Conservation (phyloP, 2,888 invertebrate species). For the Elysia crispata region DNA sequence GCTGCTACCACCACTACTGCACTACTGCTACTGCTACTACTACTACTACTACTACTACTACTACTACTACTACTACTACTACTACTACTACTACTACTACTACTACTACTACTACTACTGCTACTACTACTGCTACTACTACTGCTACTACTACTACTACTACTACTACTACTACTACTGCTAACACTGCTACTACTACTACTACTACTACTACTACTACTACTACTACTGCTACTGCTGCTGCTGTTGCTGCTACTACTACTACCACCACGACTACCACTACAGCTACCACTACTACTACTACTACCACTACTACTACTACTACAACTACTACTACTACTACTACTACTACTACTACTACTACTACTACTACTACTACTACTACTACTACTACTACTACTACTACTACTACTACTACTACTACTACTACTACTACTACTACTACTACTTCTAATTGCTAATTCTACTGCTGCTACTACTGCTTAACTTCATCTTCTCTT, state of each 20-base stretch:
- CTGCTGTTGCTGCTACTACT: neutral
- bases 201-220: too few relatives aligned
- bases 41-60: slow-evolving; percentile 9
- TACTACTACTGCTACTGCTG: slow-evolving; percentile 6
- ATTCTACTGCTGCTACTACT: too few relatives aligned
- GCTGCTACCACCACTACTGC: too few relatives aligned
- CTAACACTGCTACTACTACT: neutral
- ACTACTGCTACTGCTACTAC: too few relatives aligned
- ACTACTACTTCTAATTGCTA: neutral
- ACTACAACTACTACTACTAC: too few relatives aligned
- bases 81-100: too few relatives aligned
- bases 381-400: slow-evolving; percentile 9
- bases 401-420: slow-evolving; percentile 4
- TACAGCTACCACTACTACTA: neutral
- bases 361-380: slow-evolving; percentile 9
- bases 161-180: neutral
- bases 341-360: slow-evolving; percentile 9
- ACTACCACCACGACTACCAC: slow-evolving; percentile 3
- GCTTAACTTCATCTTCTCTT: neutral
- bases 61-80: too few relatives aligned
- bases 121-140: too few relatives aligned
- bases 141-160: too few relatives aligned
- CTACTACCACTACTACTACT: slow-evolving; percentile 16
- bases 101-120: too few relatives aligned
- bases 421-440: slow-evolving; percentile 9